A percentile compares a stretch with the other conserved stretches of the same genome.
Conservation (phyloP, 2,113 vertebrate species). For the Platichthys stellatus region DNA sequence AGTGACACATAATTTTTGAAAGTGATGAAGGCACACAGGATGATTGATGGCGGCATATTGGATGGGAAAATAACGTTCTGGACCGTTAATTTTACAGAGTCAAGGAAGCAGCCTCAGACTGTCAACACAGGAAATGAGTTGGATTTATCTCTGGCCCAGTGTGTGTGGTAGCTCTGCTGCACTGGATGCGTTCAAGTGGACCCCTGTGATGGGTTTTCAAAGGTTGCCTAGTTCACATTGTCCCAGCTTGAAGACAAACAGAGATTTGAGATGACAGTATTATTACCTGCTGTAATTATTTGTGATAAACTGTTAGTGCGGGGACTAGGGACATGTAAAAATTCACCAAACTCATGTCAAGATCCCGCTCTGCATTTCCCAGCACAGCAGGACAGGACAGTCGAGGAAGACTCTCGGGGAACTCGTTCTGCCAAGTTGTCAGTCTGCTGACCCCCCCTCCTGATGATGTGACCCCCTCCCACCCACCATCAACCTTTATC, state of each 20-base stretch:
- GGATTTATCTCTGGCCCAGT: conserved; percentile 76
- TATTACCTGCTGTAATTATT: neutral
- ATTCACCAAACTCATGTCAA: neutral
- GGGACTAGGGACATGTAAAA: neutral
- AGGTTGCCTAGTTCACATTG: conserved; percentile 14
- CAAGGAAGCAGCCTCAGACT: conserved; percentile 74
- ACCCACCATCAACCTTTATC: neutral
- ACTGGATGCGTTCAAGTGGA: conserved; percentile 54
- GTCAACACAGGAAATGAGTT: conserved; percentile 78
- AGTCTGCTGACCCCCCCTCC: neutral
- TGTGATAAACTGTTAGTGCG: neutral
- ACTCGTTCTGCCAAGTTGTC: neutral
- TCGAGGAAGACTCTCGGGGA: neutral
- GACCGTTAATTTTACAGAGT: conserved; percentile 79
- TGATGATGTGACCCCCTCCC: neutral
- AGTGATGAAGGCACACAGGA: conserved; percentile 66
- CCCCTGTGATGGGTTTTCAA: conserved; percentile 32
- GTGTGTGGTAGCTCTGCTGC: conserved; percentile 52
- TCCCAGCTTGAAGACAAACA: conserved; percentile 8
- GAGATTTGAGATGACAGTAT: conserved; percentile 1
- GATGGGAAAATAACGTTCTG: conserved; percentile 79
- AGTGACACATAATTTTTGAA: conserved; percentile 72
- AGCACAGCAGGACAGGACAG: neutral
- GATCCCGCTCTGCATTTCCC: conserved; percentile 1
- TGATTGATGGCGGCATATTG: conserved; percentile 80